These are phyloP conservation scores for Aphyosemion australe DNA, from an alignment of 2,113 vertebrate species.

Conservation along the genomic window DNA sequence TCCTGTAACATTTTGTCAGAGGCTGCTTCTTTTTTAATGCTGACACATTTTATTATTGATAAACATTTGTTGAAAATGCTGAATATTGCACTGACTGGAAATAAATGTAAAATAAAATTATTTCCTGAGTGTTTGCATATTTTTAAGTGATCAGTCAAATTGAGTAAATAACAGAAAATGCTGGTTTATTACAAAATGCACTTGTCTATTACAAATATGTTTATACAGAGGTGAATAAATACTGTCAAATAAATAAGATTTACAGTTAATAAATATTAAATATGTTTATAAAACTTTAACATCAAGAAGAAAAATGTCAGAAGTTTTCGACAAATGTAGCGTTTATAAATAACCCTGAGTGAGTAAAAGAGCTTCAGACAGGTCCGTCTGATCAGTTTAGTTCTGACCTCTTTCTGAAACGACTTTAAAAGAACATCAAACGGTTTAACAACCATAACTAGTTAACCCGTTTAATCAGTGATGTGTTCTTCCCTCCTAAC, in stretches of 20 bases:
- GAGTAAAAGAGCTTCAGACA: neutral
- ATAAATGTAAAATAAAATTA: conserved; percentile 42
- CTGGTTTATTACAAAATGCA: neutral
- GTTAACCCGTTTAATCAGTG: conserved; percentile 8
- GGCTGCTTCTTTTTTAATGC: conserved; percentile 35
- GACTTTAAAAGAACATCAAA: neutral
- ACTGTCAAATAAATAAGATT: conserved; percentile 33
- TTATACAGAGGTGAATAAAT: conserved; percentile 23
- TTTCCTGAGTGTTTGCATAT: conserved; percentile 5
- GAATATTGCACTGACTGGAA: conserved; percentile 12
- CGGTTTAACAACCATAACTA: neutral
- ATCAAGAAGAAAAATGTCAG: conserved; percentile 33
- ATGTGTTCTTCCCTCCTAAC: neutral
- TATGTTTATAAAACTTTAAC: conserved; percentile 19
- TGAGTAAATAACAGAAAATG: conserved; percentile 3
- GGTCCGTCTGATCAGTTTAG: no score
- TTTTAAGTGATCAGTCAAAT: neutral
- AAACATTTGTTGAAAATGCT: conserved; percentile 20
- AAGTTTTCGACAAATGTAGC: neutral
- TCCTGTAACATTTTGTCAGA: conserved; percentile 10
- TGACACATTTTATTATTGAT: neutral
- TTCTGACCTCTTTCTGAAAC: no score
- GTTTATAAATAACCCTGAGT: conserved; percentile 17
- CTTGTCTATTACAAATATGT: conserved; percentile 5
- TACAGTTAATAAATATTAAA: conserved; percentile 36